These are phyloP conservation scores for Acanthis flammea DNA, from an alignment of 2,797 vertebrate species.

Conservation along the genomic window DNA sequence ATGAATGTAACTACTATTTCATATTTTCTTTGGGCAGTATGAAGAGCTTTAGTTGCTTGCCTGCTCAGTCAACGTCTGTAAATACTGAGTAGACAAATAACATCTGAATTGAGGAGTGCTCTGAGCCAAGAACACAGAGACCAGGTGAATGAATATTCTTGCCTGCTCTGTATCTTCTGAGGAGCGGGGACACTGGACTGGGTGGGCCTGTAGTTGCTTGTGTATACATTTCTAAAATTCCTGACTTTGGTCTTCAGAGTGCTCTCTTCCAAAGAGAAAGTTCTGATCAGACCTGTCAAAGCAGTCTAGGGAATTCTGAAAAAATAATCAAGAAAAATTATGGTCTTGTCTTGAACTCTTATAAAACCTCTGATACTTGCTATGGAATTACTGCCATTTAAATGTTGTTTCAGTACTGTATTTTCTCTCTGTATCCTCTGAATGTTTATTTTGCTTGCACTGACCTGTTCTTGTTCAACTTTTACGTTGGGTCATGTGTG, in stretches of 20 bases:
- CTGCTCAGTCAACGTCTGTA: background rate
- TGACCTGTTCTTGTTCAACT: background rate
- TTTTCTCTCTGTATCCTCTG: background rate
- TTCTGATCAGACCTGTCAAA: background rate
- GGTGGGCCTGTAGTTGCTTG: background rate
- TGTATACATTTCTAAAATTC: background rate
- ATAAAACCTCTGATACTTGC: background rate
- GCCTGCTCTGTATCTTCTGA: background rate
- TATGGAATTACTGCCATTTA: background rate
- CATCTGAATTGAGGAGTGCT: background rate
- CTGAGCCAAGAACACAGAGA: background rate
- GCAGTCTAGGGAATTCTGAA: background rate
- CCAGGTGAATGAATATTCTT: background rate
- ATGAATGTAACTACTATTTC: background rate
- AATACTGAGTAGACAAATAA: background rate
- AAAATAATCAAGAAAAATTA: background rate
- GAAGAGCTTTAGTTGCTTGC: background rate
- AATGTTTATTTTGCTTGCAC: background rate
- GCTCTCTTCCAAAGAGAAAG: background rate
- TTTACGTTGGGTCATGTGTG: fast-evolving
- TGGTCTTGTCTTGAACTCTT: background rate
- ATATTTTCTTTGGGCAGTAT: background rate
- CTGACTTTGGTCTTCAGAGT: background rate
- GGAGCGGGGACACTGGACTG: background rate
- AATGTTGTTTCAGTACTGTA: fast-evolving